Base-by-base conservation (phyloP, 2,797 vertebrate genomes). In the Lepilemur septentrionalis region DNA sequence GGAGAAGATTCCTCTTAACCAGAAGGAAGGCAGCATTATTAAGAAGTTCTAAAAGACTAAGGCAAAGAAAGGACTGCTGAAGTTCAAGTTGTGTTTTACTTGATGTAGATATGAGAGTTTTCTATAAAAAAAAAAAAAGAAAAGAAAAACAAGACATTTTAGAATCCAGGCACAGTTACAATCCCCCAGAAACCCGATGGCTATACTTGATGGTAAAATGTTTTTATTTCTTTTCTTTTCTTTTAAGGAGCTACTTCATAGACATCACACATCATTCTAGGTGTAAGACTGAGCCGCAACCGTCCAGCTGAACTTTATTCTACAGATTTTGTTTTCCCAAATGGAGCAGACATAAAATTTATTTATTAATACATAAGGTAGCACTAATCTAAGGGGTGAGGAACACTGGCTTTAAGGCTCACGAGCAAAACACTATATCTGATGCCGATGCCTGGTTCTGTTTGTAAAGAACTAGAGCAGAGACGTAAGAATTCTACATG, bases 211-310 rank as follows among this genome's bases (percentile, higher is more conserved):
- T 69, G 18, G 75, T 23, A 50, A 89, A 90, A 92, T 81, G 0
- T 10, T 91, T 92, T 81, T 43, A 67, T 76, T 83, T 67, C 4
- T 88, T 87, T 85, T 22, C 32, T 92, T 65, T 70, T 30, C 35
- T 83, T 79, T 75, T 43, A 61, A 65, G 30, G 18, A 92, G 1
- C 7, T 3, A 4, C 7, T 72, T 93, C 1, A 41, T 30, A 80
- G 12, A 28, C 9, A 91, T 32, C 32, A 18, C 5, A 9, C 22
- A 84, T 38, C 7, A 2, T 17, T 12, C 61, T 23, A 67, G 2
- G n/a, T 46, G 0, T 0, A 0, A 2, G 4, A 73, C 11, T 22
- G 73, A 85, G 15, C 91, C 25, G 72, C 0, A 3, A 2, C 0
- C 57, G 82, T 85, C 57, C 69, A 89, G 17, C 0, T 8, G 17